Percentiles rank a stretch among this genome's conserved stretches.
Evolutionary conservation across 2,888 invertebrate genomes (phyloP).

Genomic region (Perdita meconis): DNA sequence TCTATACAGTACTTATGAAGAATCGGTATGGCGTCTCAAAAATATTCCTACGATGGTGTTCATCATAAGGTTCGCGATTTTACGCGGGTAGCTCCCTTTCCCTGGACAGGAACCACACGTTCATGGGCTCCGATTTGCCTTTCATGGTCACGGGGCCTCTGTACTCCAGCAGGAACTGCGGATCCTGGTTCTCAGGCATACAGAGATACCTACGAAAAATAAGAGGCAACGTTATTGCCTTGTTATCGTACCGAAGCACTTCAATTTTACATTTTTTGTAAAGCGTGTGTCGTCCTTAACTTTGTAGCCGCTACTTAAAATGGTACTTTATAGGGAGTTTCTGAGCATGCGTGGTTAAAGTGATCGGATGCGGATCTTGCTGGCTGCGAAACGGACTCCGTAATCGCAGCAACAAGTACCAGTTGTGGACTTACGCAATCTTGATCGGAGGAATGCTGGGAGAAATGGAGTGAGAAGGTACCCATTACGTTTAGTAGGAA

Average conservation of each 20-base stretch:
- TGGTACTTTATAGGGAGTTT: no score
- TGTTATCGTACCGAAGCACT: not conserved
- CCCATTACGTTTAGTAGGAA: no score
- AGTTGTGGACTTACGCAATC: no score
- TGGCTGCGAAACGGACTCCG: no score
- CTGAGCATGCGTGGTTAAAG: no score
- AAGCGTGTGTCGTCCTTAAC: no score
- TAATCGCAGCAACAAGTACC: no score
- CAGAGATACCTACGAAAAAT: constrained; percentile 89
- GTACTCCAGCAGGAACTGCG: constrained; percentile 93
- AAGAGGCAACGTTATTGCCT: not conserved
- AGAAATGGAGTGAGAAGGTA: no score
- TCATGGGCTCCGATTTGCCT: constrained; percentile 96
- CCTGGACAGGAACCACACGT: constrained; percentile 93
- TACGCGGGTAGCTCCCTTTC: constrained; percentile 79
- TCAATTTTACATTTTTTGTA: no score
- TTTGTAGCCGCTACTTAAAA: no score
- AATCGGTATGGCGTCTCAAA: constrained; percentile 43
- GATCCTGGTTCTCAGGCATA: constrained; percentile 92
- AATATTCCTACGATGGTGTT: constrained; percentile 71
- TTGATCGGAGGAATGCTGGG: no score
- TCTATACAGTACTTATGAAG: constrained; percentile 5
- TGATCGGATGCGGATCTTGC: no score
- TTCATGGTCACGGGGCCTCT: constrained; percentile 96
- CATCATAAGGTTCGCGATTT: constrained; percentile 24